These are phyloP conservation scores for Timema cristinae DNA, from an alignment of 2,888 invertebrate genomes.

Conservation along the genomic window DNA sequence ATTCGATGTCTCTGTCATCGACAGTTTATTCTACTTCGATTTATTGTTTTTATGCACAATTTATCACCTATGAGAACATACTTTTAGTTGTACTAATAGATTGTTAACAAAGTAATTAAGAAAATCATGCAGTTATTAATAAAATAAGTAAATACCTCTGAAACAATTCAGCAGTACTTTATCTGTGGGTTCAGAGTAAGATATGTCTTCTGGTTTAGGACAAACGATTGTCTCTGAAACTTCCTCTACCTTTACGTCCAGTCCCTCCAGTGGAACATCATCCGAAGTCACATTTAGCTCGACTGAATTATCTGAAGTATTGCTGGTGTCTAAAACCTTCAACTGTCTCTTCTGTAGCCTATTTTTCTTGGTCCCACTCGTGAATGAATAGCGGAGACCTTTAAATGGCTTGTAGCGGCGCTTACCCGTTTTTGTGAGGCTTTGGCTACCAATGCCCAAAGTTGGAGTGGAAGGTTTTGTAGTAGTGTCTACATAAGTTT, in stretches of 20 bases:
- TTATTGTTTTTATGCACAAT: no score
- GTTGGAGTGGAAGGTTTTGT: slow-evolving; percentile 14
- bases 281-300: slow-evolving; percentile 14
- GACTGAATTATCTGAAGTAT: no score
- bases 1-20: no score
- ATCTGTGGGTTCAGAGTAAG: no score
- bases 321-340: background rate
- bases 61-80: no score
- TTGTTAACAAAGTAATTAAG: no score
- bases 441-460: slow-evolving; percentile 7
- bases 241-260: background rate
- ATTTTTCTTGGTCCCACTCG: slow-evolving; percentile 28
- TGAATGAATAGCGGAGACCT: slow-evolving; percentile 35
- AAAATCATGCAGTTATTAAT: no score
- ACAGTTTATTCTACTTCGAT: no score
- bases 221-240: background rate
- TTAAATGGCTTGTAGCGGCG: slow-evolving; percentile 33
- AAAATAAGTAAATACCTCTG: no score
- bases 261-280: background rate
- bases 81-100: no score
- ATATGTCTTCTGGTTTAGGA: no score
- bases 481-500: background rate
- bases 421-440: slow-evolving; percentile 34
- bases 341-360: slow-evolving; percentile 16
- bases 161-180: no score